Conservation (phyloP, 2,797 vertebrate genomes). For the Phoxinus dragarum region DNA sequence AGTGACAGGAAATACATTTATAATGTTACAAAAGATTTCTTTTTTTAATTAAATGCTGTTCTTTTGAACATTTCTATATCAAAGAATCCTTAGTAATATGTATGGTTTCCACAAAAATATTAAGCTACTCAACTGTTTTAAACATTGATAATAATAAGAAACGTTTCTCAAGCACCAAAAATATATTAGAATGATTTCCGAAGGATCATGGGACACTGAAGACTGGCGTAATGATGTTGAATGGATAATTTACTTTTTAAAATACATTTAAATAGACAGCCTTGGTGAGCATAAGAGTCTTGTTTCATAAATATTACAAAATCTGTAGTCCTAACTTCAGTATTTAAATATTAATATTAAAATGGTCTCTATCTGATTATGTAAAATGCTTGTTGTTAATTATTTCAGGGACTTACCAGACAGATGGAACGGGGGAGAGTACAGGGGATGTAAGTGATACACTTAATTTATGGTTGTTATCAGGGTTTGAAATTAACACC, state of each 20-base stretch:
- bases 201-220: neutral
- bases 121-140: too few species aligned
- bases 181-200: neutral
- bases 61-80: neutral
- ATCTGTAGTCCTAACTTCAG: neutral
- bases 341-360: neutral
- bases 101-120: neutral
- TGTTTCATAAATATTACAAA: neutral
- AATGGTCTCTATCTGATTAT: neutral
- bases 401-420: slow-evolving; percentile 63
- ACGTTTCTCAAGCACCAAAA: neutral
- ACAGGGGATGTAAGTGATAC: slow-evolving; percentile 64
- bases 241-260: neutral
- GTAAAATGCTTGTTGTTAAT: slow-evolving; percentile 8
- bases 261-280: neutral
- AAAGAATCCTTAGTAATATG: neutral
- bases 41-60: neutral
- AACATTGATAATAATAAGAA: neutral
- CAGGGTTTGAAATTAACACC: too few species aligned
- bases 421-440: slow-evolving; percentile 65
- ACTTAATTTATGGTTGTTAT: too few species aligned
- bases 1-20: neutral
- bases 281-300: neutral
- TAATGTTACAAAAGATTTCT: neutral
- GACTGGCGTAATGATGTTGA: neutral